Evolutionary conservation across 1,140 invertebrate genomes (phyloP), one percentile per base, ranked within the genome.

Genomic region (Zaprionus gabonicus): DNA sequence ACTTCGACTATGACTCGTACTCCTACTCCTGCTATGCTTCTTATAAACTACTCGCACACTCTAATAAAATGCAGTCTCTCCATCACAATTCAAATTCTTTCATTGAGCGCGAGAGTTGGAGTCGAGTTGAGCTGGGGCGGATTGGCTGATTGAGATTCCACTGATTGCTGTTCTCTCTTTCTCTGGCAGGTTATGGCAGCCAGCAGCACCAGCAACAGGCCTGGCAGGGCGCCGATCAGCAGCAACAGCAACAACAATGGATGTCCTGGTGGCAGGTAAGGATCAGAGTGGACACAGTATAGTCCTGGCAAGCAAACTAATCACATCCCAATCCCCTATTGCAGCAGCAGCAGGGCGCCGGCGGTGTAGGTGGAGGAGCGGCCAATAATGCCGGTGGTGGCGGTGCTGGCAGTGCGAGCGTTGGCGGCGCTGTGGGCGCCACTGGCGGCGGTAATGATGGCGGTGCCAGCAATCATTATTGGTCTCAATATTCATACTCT

Each of bases 201-300:
- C 91, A 92, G 53, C 91, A 78, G 44, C 91, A 90, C 53, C 82
- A 82, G 31, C 91, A 91, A 85, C 51, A 65, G 27, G 68, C 78
- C 23, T 91, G 88, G 90, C 91, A 91, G 73, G 79, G 78, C 44
- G 80, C 90, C 41, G 91, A 92, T 81, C 80, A 76, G 51, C 78
- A 85, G 36, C 91, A 92, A 36, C 82, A 81, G 20, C 91, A 92
- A 81, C 91, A 91, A 34, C 88, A 92, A 62, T 92, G 91, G 91
- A 91, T 92, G 84, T 81, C 86, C 63, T 92, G 91, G 91, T 92
- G 90, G 86, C 91, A 91, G 90, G 91, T 92, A 90, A 80, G 67
- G 51, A 9, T 34, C 5, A 27, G 10, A 46, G 1, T 6, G 28
- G 44, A 51, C 7, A 17, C 20, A 4, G 36, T 4, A 38, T 4